Conservation (phyloP, 2,797 vertebrate genomes). For the Halcyon badia region DNA sequence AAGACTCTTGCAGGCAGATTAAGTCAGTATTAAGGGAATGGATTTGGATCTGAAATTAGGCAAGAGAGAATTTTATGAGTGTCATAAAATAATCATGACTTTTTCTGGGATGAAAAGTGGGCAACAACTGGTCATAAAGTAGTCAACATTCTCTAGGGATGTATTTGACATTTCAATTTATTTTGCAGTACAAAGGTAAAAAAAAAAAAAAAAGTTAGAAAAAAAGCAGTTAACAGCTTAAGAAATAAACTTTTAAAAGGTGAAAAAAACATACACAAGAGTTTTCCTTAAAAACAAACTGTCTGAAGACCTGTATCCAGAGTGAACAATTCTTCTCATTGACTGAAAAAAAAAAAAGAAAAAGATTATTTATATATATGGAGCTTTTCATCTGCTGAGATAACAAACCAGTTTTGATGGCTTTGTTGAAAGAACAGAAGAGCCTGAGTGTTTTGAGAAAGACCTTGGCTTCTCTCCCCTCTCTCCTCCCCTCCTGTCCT, state of each 20-base stretch:
- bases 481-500: not conserved
- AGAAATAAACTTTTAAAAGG: not conserved
- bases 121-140: not conserved
- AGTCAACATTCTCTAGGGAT: not conserved
- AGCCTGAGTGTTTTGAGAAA: not conserved
- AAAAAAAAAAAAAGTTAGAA: not conserved
- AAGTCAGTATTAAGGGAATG: not conserved
- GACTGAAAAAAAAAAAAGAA: not conserved
- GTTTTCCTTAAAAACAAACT: not conserved
- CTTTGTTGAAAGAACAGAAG: not conserved
- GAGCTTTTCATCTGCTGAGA: not conserved
- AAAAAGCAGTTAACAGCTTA: not conserved
- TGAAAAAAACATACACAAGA: not conserved
- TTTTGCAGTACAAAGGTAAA: not conserved
- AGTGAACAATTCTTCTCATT: not conserved
- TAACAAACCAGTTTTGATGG: not conserved
- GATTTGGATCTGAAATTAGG: not conserved
- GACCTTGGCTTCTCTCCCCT: not conserved
- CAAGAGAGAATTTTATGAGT: not conserved
- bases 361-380: not conserved
- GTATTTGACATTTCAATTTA: not conserved
- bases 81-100: not conserved
- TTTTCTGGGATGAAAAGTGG: not conserved
- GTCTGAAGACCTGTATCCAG: not conserved
- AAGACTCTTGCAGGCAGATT: not conserved